Evolutionary conservation across 1,140 invertebrate genomes (phyloP).

Genomic region (Sinonovacula constricta): DNA sequence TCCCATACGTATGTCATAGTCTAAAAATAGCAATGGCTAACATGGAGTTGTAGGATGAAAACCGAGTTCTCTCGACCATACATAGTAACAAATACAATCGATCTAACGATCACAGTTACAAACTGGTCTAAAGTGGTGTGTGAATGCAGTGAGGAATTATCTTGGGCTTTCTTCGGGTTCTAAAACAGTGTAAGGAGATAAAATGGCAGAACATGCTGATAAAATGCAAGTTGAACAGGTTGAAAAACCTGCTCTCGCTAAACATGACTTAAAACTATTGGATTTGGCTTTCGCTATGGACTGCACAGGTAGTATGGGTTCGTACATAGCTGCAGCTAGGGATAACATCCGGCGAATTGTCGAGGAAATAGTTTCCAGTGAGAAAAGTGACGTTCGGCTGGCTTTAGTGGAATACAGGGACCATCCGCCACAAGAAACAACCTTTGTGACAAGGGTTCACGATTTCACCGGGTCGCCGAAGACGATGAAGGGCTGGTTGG

Average conservation of each 20-base stretch:
- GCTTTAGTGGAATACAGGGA: slow-evolving; percentile 73
- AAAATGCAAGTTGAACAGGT: slow-evolving; percentile 15
- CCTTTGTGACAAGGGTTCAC: slow-evolving; percentile 68
- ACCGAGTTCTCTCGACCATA: too few relatives aligned
- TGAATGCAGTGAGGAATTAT: too few relatives aligned
- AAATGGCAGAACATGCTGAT: neutral
- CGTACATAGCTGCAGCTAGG: slow-evolving; percentile 65
- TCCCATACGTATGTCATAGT: too few relatives aligned
- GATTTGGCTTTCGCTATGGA: slow-evolving; percentile 75
- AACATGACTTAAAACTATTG: slow-evolving; percentile 60
- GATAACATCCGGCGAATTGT: slow-evolving; percentile 69
- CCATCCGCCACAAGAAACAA: slow-evolving; percentile 66
- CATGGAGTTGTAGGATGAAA: too few relatives aligned
- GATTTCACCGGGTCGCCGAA: slow-evolving; percentile 67
- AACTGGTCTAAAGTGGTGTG: too few relatives aligned
- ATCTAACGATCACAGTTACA: too few relatives aligned
- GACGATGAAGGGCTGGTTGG: slow-evolving; percentile 69
- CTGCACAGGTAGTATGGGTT: slow-evolving; percentile 72
- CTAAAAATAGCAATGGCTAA: too few relatives aligned
- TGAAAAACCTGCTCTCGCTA: slow-evolving; percentile 51
- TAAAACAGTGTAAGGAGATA: too few relatives aligned
- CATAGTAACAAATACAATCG: too few relatives aligned
- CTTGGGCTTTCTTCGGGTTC: too few relatives aligned
- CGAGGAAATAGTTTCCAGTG: slow-evolving; percentile 67
- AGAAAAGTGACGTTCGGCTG: slow-evolving; percentile 67